Conservation (phyloP, 2,113 vertebrate species). For the Muscicapa adusta region DNA sequence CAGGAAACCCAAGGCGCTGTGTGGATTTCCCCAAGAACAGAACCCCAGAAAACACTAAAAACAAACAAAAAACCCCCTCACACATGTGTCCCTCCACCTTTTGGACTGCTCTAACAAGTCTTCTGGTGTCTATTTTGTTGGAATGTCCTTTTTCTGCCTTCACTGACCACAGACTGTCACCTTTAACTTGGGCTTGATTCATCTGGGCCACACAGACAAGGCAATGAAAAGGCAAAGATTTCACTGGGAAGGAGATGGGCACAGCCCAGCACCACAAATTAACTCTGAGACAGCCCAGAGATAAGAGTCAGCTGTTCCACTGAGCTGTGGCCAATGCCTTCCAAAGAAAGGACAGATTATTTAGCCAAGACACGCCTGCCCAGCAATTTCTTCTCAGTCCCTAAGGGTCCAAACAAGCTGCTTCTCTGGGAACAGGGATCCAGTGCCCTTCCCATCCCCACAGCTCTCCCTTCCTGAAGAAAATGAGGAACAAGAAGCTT, state of each 20-base stretch:
- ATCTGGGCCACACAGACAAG: neutral
- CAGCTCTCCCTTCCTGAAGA: neutral
- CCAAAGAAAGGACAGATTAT: neutral
- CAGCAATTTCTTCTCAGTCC: neutral
- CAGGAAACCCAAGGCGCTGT: neutral
- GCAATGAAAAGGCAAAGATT: neutral
- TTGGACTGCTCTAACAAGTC: neutral
- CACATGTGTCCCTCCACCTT: neutral
- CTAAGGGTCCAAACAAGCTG: neutral
- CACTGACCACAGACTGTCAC: neutral
- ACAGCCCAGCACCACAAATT: neutral
- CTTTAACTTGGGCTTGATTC: neutral
- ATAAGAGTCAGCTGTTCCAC: neutral
- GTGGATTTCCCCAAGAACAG: neutral
- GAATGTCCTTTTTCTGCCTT: neutral
- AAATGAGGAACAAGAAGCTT: neutral
- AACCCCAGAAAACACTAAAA: neutral
- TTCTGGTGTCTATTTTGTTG: neutral
- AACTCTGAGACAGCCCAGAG: neutral
- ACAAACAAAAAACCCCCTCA: neutral
- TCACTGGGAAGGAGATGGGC: neutral
- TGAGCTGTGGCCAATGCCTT: neutral
- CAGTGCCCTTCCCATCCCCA: neutral
- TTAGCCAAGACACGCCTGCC: neutral
- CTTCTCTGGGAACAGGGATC: neutral